These are phyloP conservation scores for Drosophila conformis DNA, from an alignment of 2,888 invertebrate genomes.

Conservation along the genomic window DNA sequence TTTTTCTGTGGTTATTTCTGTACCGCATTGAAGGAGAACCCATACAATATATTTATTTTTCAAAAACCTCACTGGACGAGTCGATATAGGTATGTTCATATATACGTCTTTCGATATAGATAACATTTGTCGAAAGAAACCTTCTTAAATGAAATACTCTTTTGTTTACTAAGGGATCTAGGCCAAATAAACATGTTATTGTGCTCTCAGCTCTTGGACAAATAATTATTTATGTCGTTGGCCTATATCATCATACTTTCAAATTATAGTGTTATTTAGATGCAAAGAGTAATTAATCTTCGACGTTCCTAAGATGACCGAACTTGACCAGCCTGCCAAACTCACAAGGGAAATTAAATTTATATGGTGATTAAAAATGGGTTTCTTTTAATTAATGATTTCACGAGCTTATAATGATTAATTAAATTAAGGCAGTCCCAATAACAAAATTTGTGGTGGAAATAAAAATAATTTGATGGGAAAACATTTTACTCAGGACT, in stretches of 20 bases:
- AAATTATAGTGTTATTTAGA: no score
- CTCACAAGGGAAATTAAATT: background rate
- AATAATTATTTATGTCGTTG: no score
- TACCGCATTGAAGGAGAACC: background rate
- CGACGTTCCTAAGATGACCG: background rate
- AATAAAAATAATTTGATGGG: background rate
- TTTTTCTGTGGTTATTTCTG: background rate
- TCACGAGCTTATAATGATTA: background rate
- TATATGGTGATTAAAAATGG: background rate
- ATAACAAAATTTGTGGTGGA: background rate
- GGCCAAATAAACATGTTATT: no score
- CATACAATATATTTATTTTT: background rate
- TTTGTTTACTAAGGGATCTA: no score
- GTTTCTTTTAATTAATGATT: background rate
- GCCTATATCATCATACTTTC: no score
- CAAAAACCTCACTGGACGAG: background rate
- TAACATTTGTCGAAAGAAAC: no score
- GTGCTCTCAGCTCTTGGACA: no score
- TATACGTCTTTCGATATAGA: no score
- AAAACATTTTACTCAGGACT: background rate
- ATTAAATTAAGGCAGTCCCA: background rate
- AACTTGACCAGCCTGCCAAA: background rate
- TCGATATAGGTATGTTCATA: no score
- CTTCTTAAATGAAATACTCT: no score
- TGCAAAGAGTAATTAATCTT: no score